Percentiles rank a stretch among this genome's conserved stretches.
These are phyloP conservation scores for Chondrilla cf. caribensis DNA, from an alignment of 37 sponge, comb jelly and placozoan genomes.

Conservation along the genomic window DNA sequence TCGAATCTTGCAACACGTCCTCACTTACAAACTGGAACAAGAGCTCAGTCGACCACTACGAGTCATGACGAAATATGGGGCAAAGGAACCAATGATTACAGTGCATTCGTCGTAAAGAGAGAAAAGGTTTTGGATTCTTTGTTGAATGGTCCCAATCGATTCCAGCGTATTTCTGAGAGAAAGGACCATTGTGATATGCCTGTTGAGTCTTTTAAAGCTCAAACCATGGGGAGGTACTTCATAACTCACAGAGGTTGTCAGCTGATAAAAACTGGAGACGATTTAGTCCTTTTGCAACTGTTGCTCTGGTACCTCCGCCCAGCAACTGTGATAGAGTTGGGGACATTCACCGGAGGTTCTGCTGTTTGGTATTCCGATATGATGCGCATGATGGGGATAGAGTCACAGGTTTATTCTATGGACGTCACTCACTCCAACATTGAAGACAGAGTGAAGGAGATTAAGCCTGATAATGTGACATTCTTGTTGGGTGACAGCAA, in stretches of 20 bases:
- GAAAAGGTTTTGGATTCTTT: neutral
- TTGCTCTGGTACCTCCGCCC: constrained; percentile 44
- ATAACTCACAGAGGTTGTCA: constrained; percentile 15
- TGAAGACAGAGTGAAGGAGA: neutral
- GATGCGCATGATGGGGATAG: constrained; percentile 8
- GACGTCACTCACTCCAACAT: constrained; percentile 55
- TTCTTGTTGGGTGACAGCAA: constrained; percentile 54
- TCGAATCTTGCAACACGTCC: too few species aligned
- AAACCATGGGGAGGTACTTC: constrained; percentile 30
- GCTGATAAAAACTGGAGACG: constrained; percentile 26
- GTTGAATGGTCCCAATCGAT: constrained; percentile 36
- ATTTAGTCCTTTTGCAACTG: constrained; percentile 31
- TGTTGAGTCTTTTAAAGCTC: neutral
- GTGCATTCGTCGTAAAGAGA: neutral
- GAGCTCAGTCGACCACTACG: too few species aligned
- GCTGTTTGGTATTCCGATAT: constrained; percentile 60
- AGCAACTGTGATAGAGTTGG: constrained; percentile 63
- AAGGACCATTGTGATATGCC: constrained; percentile 46
- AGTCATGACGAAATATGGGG: too few species aligned
- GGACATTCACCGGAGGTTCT: constrained; percentile 51
- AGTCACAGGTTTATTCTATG: constrained; percentile 34
- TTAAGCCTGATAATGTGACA: constrained; percentile 43
- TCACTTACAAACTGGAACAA: too few species aligned
- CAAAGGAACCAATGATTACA: neutral
- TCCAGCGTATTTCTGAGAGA: constrained; percentile 43